Conservation (phyloP, 2,797 vertebrate species). For the Tenualosa thibaudeaui region DNA sequence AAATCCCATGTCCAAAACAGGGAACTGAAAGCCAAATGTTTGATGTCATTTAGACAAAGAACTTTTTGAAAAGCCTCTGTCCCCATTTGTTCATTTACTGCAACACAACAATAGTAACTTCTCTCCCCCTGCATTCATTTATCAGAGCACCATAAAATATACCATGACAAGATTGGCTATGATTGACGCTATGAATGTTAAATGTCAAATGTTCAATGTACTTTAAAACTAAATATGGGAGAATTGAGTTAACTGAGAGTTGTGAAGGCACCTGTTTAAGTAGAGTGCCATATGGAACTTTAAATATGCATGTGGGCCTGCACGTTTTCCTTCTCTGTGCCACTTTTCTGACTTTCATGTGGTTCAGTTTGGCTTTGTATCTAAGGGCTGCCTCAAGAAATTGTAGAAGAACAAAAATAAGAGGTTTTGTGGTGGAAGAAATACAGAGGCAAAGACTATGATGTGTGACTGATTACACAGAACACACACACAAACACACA, state of each 20-base stretch:
- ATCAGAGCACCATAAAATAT: no score
- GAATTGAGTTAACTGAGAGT: background rate
- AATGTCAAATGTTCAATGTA: background rate
- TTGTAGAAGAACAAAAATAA: background rate
- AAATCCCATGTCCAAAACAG: background rate
- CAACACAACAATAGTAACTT: no score
- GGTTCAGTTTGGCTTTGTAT: background rate
- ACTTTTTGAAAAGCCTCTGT: background rate
- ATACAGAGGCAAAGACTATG: background rate
- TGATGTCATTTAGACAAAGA: background rate
- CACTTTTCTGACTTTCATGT: background rate
- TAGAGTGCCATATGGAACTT: background rate
- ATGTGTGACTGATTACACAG: background rate
- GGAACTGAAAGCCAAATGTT: background rate
- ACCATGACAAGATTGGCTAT: no score
- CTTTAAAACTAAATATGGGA: no score
- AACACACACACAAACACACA: conserved; percentile 3
- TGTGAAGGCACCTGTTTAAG: background rate
- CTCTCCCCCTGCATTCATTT: no score
- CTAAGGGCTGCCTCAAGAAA: background rate
- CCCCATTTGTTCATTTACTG: no score
- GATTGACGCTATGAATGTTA: no score
- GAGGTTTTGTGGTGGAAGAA: background rate
- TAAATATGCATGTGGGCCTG: background rate
- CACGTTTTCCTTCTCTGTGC: background rate